These are phyloP conservation scores for Clostera curtula DNA, from an alignment of 2,888 invertebrate genomes.

Conservation along the genomic window DNA sequence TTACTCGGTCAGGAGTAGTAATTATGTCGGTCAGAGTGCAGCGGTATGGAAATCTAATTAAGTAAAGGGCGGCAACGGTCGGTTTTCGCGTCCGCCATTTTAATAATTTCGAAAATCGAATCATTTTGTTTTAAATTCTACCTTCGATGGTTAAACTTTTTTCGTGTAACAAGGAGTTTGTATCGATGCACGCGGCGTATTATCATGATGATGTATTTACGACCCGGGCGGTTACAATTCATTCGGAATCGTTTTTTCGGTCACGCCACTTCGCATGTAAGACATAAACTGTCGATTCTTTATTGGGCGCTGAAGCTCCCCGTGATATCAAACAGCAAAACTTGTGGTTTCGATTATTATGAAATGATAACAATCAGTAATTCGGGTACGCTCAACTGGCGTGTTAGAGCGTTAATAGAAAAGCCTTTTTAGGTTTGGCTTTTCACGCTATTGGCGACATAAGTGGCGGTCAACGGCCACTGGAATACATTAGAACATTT, in stretches of 20 bases:
- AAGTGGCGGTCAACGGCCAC: conserved; percentile 64
- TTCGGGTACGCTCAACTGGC: conserved; percentile 32
- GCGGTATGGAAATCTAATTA: conserved; percentile 70
- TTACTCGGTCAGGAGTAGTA: conserved; percentile 66
- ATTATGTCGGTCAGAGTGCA: conserved; percentile 75
- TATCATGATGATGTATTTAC: conserved; percentile 66
- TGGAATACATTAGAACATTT: conserved; percentile 72
- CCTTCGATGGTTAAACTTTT: conserved; percentile 26
- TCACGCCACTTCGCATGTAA: conserved; percentile 73
- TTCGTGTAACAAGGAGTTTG: conserved; percentile 29
- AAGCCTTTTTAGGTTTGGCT: too few relatives aligned
- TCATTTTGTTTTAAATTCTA: conserved; percentile 22
- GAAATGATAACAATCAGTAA: conserved; percentile 47
- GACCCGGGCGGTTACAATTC: conserved; percentile 53
- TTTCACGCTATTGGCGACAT: too few relatives aligned
- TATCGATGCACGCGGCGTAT: conserved; percentile 51
- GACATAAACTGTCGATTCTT: conserved; percentile 59
- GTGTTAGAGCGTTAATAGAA: conserved; percentile 20
- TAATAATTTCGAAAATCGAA: conserved; percentile 39
- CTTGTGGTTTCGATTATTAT: conserved; percentile 41
- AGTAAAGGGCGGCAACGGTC: conserved; percentile 56
- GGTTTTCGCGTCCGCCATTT: conserved; percentile 53
- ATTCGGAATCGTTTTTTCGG: conserved; percentile 65
- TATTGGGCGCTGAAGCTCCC: conserved; percentile 52
- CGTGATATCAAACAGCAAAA: conserved; percentile 48